Conservation (phyloP, 2,113 vertebrate species). For the Seriola dumerili region DNA sequence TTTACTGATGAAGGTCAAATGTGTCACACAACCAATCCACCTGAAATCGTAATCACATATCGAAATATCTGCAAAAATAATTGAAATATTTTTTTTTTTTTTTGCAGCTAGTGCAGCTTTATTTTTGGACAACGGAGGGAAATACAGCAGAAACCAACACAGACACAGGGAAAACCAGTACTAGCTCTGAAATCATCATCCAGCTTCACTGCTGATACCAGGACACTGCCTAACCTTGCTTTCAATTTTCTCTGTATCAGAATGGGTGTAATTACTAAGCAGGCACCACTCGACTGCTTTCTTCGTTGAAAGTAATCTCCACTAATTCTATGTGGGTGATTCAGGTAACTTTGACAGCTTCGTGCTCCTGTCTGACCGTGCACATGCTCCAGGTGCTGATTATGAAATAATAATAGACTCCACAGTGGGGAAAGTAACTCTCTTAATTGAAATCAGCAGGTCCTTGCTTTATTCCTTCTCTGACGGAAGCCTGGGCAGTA, state of each 20-base stretch:
- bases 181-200: background rate
- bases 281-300: background rate
- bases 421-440: slow-evolving; percentile 39
- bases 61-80: no score
- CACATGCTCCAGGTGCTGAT: slow-evolving; percentile 57
- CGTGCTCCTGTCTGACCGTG: slow-evolving; percentile 16
- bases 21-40: no score
- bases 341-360: slow-evolving; percentile 32
- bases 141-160: no score
- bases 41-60: no score
- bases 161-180: no score
- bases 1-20: no score
- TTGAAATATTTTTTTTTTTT: background rate
- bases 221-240: background rate
- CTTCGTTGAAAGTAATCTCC: slow-evolving; percentile 14
- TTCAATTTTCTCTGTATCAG: background rate
- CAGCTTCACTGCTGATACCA: background rate
- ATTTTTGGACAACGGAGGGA: no score
- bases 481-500: slow-evolving; percentile 22
- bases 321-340: slow-evolving; percentile 7
- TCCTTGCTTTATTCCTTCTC: slow-evolving; percentile 20
- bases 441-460: slow-evolving; percentile 74
- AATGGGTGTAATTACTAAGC: background rate
- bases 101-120: no score
- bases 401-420: slow-evolving; percentile 58